Evolutionary conservation across 2,888 invertebrate species (phyloP), one percentile per base, ranked within the genome.

Genomic region (Tetragnatha montana): DNA sequence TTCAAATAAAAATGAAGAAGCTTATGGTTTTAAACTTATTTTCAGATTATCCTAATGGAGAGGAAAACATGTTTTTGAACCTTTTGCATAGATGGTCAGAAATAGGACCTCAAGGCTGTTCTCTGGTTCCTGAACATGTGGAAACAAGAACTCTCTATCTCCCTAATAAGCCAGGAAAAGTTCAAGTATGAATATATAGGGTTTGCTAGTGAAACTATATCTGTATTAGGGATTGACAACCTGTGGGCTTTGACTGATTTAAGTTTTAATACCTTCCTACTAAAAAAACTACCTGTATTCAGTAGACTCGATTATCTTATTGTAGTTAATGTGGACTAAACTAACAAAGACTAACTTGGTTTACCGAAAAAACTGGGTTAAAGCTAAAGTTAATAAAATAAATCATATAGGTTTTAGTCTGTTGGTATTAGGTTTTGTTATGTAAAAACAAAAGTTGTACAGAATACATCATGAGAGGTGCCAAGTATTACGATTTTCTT

Each of bases 141-240:
- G 98, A 98, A 94, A 97, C 97, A 0, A 94, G 98, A 50, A 95
- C 97, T 0, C 94, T 98, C 0, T 97, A 96, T 93, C 97, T 97
- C 93, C 96, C 97, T 0, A 96, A 96, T 91, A 95, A 95, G 92
- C 96, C 96, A 0, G 97, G 97, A 8, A 87, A 91, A 47, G 35
- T 91, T 14, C 92, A 88, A 86, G 90, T 90, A 70, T 17, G 21
- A n/a, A 49, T 21, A 21, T 14, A 71, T 19, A 6, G 35, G 1
- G 35, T 35, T 35, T 2, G 35, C 35, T 35, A 35, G 2, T 1
- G 35, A 35, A 35, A 35, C 35, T 35, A 35, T 35, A 35, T 35
- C 35, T 35, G 35, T 35, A 35, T 35, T 35, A 35, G 35, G 35
- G 35, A 35, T 35, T 35, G 35, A 4, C 35, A 35, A 35, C 35